A percentile compares a stretch with the other conserved stretches of the same genome.
Evolutionary conservation across 2,797 vertebrate genomes (phyloP).

Genomic region (Aplochiton taeniatus): DNA sequence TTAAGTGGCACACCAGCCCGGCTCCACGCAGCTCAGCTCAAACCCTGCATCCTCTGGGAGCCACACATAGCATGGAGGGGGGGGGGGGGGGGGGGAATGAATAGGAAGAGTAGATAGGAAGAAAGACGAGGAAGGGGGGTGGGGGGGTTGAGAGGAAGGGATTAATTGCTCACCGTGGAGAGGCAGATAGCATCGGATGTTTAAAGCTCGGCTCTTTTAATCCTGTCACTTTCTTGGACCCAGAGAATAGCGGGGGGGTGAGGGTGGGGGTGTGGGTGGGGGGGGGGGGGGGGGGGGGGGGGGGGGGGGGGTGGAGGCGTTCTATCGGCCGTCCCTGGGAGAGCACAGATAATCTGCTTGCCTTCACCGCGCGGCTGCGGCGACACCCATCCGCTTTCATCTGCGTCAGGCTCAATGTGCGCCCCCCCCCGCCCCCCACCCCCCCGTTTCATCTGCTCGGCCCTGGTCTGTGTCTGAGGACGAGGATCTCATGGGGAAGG

Average conservation of each 20-base stretch:
- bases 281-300: slow-evolving; percentile 52
- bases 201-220: slow-evolving; percentile 74
- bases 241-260: slow-evolving; percentile 67
- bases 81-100: slow-evolving; percentile 8
- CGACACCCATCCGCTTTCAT: too few species aligned
- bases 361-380: slow-evolving; percentile 41
- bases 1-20: slow-evolving; percentile 52
- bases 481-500: too few species aligned
- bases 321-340: slow-evolving; percentile 21
- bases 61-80: not conserved
- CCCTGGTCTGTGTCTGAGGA: too few species aligned
- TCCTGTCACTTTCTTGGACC: slow-evolving; percentile 72
- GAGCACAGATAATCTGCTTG: slow-evolving; percentile 61
- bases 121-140: slow-evolving; percentile 36
- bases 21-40: slow-evolving; percentile 47
- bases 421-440: too few species aligned
- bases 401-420: too few species aligned
- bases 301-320: slow-evolving; percentile 29
- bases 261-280: slow-evolving; percentile 42
- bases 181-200: slow-evolving; percentile 75
- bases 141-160: slow-evolving; percentile 56
- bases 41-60: not conserved
- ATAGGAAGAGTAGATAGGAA: slow-evolving; percentile 40
- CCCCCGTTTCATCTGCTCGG: too few species aligned
- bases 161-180: slow-evolving; percentile 77